Percentiles rank a stretch among this genome's conserved stretches.
These are phyloP conservation scores for Sus scrofa DNA, from an alignment of 2,113 vertebrate genomes.

Conservation along the genomic window DNA sequence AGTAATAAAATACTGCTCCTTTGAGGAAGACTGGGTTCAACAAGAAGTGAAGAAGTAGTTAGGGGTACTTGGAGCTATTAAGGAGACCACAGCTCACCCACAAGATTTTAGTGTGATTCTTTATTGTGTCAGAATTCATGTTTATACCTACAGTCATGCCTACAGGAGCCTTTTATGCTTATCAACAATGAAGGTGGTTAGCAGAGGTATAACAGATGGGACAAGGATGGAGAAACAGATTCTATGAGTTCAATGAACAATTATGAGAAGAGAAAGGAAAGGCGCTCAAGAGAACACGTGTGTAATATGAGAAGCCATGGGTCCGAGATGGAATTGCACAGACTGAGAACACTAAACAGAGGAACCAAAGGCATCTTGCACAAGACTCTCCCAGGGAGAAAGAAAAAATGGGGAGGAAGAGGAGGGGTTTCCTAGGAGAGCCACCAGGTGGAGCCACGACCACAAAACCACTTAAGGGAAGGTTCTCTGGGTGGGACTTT, in stretches of 20 bases:
- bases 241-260: slow-evolving; percentile 13
- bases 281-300: background rate
- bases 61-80: slow-evolving; percentile 33
- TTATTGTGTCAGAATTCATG: slow-evolving; percentile 50
- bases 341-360: background rate
- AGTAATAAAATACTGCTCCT: slow-evolving; percentile 64
- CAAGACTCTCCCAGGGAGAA: background rate
- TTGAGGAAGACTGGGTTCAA: slow-evolving; percentile 58
- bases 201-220: background rate
- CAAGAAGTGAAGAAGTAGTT: slow-evolving; percentile 56
- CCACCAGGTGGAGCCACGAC: slow-evolving; percentile 78
- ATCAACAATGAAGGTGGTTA: slow-evolving; percentile 20
- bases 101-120: slow-evolving; percentile 45
- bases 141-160: slow-evolving; percentile 11
- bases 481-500: background rate
- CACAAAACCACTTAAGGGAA: slow-evolving; percentile 49
- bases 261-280: slow-evolving; percentile 23
- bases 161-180: background rate
- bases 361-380: slow-evolving; percentile 37
- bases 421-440: slow-evolving; percentile 48
- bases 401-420: background rate
- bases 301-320: background rate
- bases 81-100: slow-evolving; percentile 3
- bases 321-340: background rate
- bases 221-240: slow-evolving; percentile 42